Evolutionary conservation across 2,888 invertebrate genomes (phyloP), one percentile per base, ranked within the genome.

Genomic region (Dasypogon diadema): DNA sequence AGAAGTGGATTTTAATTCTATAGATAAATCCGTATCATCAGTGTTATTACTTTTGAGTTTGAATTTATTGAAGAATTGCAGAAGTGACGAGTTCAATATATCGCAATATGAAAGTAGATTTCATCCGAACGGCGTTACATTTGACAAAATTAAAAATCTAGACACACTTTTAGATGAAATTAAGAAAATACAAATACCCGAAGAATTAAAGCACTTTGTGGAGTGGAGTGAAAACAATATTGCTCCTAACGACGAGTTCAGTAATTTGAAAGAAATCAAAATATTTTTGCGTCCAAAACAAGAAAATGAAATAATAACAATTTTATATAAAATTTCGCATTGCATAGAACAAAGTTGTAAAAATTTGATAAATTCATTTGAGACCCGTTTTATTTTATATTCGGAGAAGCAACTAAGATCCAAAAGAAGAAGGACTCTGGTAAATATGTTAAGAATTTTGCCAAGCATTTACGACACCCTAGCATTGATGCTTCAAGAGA

Each of bases 1-100:
- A 5, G 89, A 89, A 81, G 80, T 84, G 2, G 75, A 80, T 26
- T 78, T 85, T 30, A 18, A 76, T 5, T 77, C 78, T 30, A 78
- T 82, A 10, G 74, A 79, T 51, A 80, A 80, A 73, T 56, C 79
- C 54, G 18, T 82, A 2, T 81, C 81, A 76, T 68, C 75, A 2
- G 55, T 80, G 12, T 48, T 82, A 14, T 75, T 81, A 21, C 70
- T 78, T 18, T 76, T 80, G 3, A 80, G 80, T 0, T 51, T 82
- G 8, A 78, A 79, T 54, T 77, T 81, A 55, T 58, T 80, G 14
- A 21, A 12, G 22, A 68, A 77, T 26, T 73, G 70, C 58, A 34
- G 65, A 56, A 55, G 76, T 74, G 54, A 63, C 74, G 79, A 56
- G 4, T 56, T 4, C 48, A 60, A 74, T 2, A 68, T 81, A 14